Evolutionary conservation across 2,797 vertebrate genomes (phyloP).

Genomic region (Poeciliopsis presidionis): DNA sequence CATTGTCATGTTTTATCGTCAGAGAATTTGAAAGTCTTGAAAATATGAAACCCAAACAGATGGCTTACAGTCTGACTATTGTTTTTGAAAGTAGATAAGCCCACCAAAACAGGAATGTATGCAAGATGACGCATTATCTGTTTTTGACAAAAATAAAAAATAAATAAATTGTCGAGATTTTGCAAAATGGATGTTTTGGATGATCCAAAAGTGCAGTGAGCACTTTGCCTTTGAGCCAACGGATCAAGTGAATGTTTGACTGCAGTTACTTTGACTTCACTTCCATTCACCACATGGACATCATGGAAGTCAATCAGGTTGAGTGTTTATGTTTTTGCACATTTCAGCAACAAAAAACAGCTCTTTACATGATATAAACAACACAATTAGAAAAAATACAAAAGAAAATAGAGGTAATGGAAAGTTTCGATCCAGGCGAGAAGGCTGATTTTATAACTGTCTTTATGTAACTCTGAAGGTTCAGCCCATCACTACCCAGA

Average conservation of each 20-base stretch:
- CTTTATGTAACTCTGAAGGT: too few species aligned
- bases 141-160: not conserved
- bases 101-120: not conserved
- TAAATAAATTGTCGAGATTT: not conserved
- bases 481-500: too few species aligned
- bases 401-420: not conserved
- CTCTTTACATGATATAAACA: not conserved
- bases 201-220: not conserved
- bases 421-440: not conserved
- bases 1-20: not conserved
- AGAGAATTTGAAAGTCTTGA: not conserved
- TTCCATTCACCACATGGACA: not conserved
- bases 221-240: not conserved
- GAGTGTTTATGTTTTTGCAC: not conserved
- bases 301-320: not conserved
- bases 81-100: not conserved
- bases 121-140: not conserved
- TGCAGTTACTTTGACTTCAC: not conserved
- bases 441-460: too few species aligned
- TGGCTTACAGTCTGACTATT: not conserved
- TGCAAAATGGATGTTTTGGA: not conserved
- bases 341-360: not conserved
- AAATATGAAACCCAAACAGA: not conserved
- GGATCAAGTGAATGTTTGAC: not conserved
- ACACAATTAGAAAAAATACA: not conserved